phyloP scores from a whole-genome alignment of 2,888 invertebrate species.

The Philopedon plagiatum region DNA sequence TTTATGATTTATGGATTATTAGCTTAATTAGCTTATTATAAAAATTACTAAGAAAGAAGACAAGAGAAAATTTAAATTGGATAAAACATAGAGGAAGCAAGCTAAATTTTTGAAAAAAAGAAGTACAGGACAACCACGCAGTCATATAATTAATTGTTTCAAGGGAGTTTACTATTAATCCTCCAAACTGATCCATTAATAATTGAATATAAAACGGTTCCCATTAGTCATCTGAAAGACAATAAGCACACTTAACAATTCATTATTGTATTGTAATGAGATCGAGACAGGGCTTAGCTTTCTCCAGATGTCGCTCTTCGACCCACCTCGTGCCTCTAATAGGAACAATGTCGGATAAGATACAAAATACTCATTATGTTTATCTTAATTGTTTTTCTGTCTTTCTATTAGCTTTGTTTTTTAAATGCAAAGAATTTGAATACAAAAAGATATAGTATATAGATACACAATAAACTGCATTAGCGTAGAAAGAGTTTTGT shows the following conservation, averaged over 20 bases:
- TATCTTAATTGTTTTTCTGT: slow-evolving; percentile 34
- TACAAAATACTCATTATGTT: slow-evolving; percentile 30
- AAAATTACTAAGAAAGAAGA: too few species aligned
- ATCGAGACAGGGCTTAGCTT: slow-evolving; percentile 15
- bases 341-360: slow-evolving; percentile 19
- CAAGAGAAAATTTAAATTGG: too few species aligned
- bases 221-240: slow-evolving; percentile 43
- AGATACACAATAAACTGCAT: too few species aligned
- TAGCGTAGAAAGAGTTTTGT: background rate
- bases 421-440: too few species aligned
- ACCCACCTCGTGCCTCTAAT: slow-evolving; percentile 18
- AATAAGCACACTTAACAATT: slow-evolving; percentile 44
- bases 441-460: too few species aligned
- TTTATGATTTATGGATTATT: too few species aligned
- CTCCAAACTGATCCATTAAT: slow-evolving; percentile 21
- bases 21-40: too few species aligned
- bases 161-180: slow-evolving; percentile 26
- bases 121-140: background rate
- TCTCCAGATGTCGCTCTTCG: slow-evolving; percentile 28
- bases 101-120: background rate
- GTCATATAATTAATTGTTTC: slow-evolving; percentile 22
- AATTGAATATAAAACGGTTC: slow-evolving; percentile 33
- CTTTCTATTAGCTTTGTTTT: slow-evolving; percentile 19
- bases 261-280: slow-evolving; percentile 43
- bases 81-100: too few species aligned